These are phyloP conservation scores for Vireo griseus DNA, from an alignment of 2,797 vertebrate species.

Conservation along the genomic window DNA sequence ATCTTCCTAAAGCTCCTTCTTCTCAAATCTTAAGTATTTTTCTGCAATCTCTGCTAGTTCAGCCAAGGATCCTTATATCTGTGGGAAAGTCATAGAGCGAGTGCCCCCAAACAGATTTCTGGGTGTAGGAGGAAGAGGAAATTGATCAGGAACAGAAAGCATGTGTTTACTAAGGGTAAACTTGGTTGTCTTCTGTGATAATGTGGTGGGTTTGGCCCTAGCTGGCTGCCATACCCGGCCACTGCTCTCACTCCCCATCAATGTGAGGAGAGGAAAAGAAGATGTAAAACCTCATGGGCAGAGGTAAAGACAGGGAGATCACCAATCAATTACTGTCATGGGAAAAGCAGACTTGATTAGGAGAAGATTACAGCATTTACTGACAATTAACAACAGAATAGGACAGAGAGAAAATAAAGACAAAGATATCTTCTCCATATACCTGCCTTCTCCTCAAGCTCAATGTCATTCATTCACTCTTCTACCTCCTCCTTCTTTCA, in stretches of 20 bases:
- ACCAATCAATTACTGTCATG: background rate
- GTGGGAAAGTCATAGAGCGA: background rate
- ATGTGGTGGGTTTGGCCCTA: fast-evolving
- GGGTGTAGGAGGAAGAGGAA: background rate
- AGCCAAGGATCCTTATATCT: background rate
- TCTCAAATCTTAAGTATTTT: background rate
- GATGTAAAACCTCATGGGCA: background rate
- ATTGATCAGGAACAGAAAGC: background rate
- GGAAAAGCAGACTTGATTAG: background rate
- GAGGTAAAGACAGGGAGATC: background rate
- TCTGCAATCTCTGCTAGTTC: background rate
- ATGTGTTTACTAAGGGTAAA: background rate
- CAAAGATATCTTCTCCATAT: background rate
- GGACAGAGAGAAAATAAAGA: background rate
- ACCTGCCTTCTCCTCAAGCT: background rate
- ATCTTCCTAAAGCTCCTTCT: background rate
- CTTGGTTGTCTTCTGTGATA: background rate
- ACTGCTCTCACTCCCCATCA: background rate
- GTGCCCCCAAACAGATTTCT: background rate
- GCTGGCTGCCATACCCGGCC: background rate
- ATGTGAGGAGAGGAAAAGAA: background rate
- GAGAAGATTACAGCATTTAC: background rate
- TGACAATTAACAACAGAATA: background rate
- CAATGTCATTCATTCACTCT: background rate
- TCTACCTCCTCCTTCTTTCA: background rate